phyloP scores from a whole-genome alignment of 35 echinoderm and acorn worm species.

The Heliocidaris tuberculata region DNA sequence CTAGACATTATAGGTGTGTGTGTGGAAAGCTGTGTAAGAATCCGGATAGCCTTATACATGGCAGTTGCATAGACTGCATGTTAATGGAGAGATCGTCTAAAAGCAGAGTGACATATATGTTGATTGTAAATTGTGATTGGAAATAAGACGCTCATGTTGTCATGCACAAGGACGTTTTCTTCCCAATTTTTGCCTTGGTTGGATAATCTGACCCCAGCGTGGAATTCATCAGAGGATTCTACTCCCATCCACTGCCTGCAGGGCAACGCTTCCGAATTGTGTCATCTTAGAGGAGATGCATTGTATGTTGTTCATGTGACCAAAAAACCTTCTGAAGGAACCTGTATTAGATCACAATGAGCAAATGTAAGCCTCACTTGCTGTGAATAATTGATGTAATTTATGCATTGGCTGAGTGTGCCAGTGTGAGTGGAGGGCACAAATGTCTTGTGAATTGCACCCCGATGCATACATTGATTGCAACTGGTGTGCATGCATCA shows the following conservation, averaged over 20 bases:
- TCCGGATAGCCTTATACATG: neutral
- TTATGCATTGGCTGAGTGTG: neutral
- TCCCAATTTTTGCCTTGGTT: neutral
- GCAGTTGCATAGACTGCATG: neutral
- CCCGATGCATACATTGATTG: neutral
- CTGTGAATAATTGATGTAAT: constrained; percentile 12
- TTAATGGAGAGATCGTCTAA: neutral
- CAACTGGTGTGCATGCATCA: neutral
- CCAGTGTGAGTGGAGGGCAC: neutral
- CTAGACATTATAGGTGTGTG: constrained; percentile 8
- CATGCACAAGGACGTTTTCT: neutral
- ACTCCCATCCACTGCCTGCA: neutral
- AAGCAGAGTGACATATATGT: neutral
- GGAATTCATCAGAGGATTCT: neutral
- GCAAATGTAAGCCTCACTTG: constrained; percentile 2
- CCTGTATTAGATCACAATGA: neutral
- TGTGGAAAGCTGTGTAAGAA: neutral
- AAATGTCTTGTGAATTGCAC: neutral
- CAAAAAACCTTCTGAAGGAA: neutral
- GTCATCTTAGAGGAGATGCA: neutral
- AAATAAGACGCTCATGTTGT: neutral
- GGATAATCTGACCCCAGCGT: neutral
- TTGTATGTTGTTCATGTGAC: neutral
- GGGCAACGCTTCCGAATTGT: neutral
- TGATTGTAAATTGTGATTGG: neutral